Evolutionary conservation across 2,888 invertebrate species (phyloP).

Genomic region (Parthenolecanium corni): DNA sequence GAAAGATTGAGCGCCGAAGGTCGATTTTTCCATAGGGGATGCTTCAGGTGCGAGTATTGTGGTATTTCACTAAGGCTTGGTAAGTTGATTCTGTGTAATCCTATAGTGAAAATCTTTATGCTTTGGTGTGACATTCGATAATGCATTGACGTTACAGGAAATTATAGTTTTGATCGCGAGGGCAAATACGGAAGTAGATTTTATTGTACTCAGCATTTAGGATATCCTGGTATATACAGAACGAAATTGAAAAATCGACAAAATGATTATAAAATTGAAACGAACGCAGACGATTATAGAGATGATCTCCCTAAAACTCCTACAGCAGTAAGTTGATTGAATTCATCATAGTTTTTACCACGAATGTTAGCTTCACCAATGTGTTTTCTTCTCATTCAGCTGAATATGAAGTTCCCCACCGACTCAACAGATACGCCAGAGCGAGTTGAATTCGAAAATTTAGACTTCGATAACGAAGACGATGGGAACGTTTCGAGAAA

Average conservation of each 20-base stretch:
- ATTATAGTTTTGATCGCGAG: conserved; percentile 59
- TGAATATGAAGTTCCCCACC: conserved; percentile 10
- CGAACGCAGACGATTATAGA: not conserved
- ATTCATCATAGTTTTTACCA: not conserved
- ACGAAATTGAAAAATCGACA: conserved; percentile 31
- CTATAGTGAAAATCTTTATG: not conserved
- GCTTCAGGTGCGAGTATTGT: conserved; percentile 90
- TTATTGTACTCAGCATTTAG: conserved; percentile 64
- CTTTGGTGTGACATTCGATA: not conserved
- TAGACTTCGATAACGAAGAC: conserved; percentile 36
- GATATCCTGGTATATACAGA: conserved; percentile 45
- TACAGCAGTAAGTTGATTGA: not conserved
- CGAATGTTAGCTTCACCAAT: not conserved
- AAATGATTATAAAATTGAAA: conserved; percentile 18
- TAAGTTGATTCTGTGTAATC: no score
- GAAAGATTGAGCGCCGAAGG: conserved; percentile 84
- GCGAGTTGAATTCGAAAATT: conserved; percentile 66
- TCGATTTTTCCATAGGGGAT: conserved; percentile 79
- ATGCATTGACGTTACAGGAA: conserved; percentile 40
- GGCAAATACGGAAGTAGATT: conserved; percentile 55
- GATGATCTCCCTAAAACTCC: conserved; percentile 12
- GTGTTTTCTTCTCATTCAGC: not conserved
- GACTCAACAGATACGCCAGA: conserved; percentile 50
- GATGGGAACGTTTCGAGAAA: conserved; percentile 53
- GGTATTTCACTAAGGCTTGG: conserved; percentile 70